Evolutionary conservation across 2,888 invertebrate genomes (phyloP).

Genomic region (Rosalia funebris): DNA sequence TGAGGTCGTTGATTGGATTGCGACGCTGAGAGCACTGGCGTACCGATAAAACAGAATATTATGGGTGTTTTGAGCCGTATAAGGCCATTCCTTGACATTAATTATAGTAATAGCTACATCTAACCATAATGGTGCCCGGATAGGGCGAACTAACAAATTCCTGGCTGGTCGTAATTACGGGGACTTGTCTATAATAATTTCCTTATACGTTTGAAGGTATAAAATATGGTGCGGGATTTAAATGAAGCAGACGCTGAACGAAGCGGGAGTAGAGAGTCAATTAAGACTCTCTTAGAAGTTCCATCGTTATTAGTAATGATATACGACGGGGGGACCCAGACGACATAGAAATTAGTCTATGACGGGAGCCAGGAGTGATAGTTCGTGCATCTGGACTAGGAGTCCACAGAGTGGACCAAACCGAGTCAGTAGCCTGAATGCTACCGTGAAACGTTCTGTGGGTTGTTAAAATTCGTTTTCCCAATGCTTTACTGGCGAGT

Average conservation of each 20-base stretch:
- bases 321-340: no score
- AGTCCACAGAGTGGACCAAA: no score
- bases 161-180: not conserved
- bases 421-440: no score
- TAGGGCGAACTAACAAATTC: not conserved
- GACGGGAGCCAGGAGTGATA: no score
- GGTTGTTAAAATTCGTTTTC: no score
- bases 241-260: not conserved
- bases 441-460: no score
- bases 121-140: not conserved
- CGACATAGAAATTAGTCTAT: no score
- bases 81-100: not conserved
- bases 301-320: no score
- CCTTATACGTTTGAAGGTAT: not conserved
- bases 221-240: not conserved
- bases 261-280: no score
- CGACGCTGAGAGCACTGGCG: not conserved
- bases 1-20: not conserved
- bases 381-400: no score
- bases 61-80: not conserved
- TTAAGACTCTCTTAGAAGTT: no score
- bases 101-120: not conserved
- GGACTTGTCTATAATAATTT: not conserved
- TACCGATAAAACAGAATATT: not conserved
- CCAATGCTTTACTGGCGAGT: no score